These are phyloP conservation scores for Kradibia gibbosae DNA, from an alignment of 1,140 invertebrate genomes.

Conservation along the genomic window DNA sequence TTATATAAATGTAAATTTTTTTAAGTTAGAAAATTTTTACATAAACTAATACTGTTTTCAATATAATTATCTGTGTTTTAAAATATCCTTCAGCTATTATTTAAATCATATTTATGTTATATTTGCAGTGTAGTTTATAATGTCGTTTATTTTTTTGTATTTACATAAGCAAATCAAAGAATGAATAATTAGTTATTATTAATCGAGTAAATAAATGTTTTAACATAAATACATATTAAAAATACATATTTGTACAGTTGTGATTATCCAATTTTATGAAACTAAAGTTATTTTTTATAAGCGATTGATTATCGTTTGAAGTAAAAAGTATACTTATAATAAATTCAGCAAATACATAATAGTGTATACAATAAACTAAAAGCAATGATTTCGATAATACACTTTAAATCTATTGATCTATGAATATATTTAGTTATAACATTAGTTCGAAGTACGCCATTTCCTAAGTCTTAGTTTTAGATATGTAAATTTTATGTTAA, in stretches of 20 bases:
- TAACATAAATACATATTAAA: not conserved
- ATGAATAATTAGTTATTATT: not conserved
- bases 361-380: not conserved
- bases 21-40: not conserved
- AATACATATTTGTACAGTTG: conserved; percentile 2
- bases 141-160: not conserved
- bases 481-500: too few species aligned
- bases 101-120: not conserved
- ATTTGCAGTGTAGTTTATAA: not conserved
- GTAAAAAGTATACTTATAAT: not conserved
- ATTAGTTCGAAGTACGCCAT: not conserved
- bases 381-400: not conserved
- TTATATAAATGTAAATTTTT: too few species aligned
- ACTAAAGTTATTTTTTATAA: not conserved
- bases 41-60: not conserved
- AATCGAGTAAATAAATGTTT: not conserved
- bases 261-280: not conserved
- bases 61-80: conserved; percentile 3
- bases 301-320: not conserved
- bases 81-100: not conserved
- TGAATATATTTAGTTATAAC: not conserved
- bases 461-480: not conserved
- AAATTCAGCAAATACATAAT: not conserved
- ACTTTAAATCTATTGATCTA: not conserved
- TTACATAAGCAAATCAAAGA: not conserved